These are phyloP conservation scores for Maccullochella peelii DNA, from an alignment of 2,113 vertebrate genomes.

Conservation along the genomic window DNA sequence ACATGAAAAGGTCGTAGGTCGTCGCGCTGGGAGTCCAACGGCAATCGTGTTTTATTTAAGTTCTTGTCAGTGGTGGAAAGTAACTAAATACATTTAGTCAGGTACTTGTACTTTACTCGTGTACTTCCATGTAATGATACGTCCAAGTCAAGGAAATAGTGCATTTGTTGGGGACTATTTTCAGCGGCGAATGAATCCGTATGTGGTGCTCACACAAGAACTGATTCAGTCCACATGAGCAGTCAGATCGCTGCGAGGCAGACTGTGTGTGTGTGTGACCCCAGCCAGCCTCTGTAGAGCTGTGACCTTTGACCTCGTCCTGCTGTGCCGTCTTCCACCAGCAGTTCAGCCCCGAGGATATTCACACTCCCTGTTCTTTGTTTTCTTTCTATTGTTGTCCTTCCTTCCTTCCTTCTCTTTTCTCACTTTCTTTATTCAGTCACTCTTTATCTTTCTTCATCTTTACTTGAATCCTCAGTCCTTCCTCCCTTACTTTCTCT, in stretches of 20 bases:
- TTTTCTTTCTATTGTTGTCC: no score
- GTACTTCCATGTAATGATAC: no score
- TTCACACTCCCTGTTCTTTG: not conserved
- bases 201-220: no score
- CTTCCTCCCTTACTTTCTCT: conserved; percentile 24
- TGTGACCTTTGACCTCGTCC: conserved; percentile 20
- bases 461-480: conserved; percentile 63
- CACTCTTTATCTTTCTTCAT: not conserved
- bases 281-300: not conserved
- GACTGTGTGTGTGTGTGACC: not conserved
- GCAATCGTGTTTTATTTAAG: no score
- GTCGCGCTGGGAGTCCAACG: no score
- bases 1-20: not conserved
- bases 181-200: no score
- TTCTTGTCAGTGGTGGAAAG: no score
- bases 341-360: conserved; percentile 16
- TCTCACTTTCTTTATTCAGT: not conserved
- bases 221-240: no score
- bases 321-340: conserved; percentile 6
- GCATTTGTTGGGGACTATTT: no score
- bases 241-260: conserved; percentile 13
- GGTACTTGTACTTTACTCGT: no score
- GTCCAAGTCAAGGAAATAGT: no score
- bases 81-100: no score
- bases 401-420: not conserved